Conservation (phyloP, 2,888 invertebrate species). For the Rugalucina vietnamica region DNA sequence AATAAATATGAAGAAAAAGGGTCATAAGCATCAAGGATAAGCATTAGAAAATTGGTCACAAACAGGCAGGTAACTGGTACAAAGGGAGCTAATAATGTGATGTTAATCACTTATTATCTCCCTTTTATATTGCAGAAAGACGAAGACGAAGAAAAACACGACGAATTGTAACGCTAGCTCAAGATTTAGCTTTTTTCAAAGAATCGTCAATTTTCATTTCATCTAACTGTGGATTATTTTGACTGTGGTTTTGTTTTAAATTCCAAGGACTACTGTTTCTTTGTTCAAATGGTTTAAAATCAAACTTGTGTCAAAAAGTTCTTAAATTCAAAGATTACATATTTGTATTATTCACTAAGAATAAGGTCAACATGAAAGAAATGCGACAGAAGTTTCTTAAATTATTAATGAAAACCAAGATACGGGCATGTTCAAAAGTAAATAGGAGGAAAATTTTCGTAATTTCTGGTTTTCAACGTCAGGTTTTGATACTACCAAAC, state of each 20-base stretch:
- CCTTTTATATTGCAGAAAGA: slow-evolving; percentile 66
- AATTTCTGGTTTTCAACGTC: no score
- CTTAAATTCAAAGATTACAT: no score
- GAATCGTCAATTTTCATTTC: slow-evolving; percentile 48
- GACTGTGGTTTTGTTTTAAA: background rate
- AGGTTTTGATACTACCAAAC: no score
- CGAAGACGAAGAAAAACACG: slow-evolving; percentile 55
- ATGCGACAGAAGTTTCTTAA: no score
- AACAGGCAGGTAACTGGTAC: slow-evolving; percentile 30
- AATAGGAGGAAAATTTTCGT: no score
- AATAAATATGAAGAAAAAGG: background rate
- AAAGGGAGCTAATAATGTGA: slow-evolving; percentile 55
- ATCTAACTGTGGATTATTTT: no score
- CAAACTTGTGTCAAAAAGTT: no score
- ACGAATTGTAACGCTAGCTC: slow-evolving; percentile 69
- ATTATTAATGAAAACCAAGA: no score
- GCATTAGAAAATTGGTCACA: background rate
- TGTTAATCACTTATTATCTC: slow-evolving; percentile 53
- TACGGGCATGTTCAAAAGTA: no score
- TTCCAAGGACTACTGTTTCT: background rate
- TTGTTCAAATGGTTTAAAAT: no score
- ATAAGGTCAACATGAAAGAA: no score
- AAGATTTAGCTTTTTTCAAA: slow-evolving; percentile 52
- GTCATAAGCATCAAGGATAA: background rate
- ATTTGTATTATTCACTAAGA: no score